Evolutionary conservation across 2,113 vertebrate genomes (phyloP).

Genomic region (Anguilla rostrata): DNA sequence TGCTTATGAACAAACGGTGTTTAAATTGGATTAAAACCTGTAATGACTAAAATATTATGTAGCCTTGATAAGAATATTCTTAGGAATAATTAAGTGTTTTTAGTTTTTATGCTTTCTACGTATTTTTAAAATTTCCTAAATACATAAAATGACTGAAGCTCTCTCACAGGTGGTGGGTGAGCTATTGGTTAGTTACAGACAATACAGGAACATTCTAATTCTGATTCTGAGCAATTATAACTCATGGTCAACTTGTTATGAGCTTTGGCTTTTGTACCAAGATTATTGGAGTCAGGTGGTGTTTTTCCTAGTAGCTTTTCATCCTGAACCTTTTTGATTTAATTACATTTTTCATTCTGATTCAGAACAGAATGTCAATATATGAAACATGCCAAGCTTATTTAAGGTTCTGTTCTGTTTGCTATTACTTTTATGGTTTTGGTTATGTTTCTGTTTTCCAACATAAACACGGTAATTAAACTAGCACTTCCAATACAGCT

Average conservation of each 20-base stretch:
- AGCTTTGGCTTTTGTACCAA: not conserved
- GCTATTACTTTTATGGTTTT: no score
- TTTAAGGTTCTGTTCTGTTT: no score
- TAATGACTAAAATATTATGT: not conserved
- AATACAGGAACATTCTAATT: not conserved
- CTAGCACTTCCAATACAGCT: not conserved
- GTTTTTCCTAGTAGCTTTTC: not conserved
- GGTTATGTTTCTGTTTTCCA: no score
- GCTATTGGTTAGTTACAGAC: not conserved
- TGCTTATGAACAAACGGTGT: no score
- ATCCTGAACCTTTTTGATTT: not conserved
- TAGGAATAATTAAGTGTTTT: not conserved
- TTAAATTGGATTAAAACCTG: not conserved
- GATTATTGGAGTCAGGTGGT: not conserved
- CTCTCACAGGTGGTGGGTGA: not conserved
- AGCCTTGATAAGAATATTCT: no score
- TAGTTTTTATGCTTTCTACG: not conserved
- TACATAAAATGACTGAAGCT: not conserved
- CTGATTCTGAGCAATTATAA: not conserved
- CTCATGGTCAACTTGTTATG: not conserved
- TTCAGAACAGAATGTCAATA: not conserved
- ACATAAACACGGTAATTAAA: no score
- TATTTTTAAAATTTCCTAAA: not conserved
- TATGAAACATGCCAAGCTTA: no score
- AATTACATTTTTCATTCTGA: not conserved